phyloP scores from a whole-genome alignment of 2,888 invertebrate genomes.

The Rhagonycha fulva region DNA sequence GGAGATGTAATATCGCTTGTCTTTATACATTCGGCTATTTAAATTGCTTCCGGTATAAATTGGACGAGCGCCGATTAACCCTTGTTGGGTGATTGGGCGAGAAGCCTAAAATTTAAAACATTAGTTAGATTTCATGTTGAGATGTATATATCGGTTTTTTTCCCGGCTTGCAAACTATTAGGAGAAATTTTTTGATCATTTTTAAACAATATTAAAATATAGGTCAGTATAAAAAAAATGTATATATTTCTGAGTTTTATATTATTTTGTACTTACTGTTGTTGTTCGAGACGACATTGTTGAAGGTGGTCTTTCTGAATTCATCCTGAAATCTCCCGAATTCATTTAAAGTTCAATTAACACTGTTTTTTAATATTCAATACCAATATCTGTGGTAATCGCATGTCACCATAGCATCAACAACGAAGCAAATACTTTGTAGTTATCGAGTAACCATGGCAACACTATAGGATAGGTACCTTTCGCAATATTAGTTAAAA shows the following conservation, averaged over 20 bases:
- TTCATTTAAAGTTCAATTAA: neutral
- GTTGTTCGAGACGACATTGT: slow-evolving; percentile 5
- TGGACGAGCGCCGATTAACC: slow-evolving; percentile 34
- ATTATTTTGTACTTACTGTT: neutral
- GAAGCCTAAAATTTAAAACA: slow-evolving; percentile 3
- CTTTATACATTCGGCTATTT: slow-evolving; percentile 37
- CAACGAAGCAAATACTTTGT: neutral
- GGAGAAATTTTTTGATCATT: neutral
- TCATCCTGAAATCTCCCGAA: neutral
- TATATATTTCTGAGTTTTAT: too few species aligned
- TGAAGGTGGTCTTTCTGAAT: slow-evolving; percentile 8
- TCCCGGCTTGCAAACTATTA: too few species aligned
- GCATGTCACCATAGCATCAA: neutral
- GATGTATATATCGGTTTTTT: neutral
- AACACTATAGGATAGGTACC: neutral
- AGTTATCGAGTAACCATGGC: neutral
- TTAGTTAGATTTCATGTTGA: neutral
- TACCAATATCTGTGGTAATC: neutral
- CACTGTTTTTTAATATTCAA: neutral
- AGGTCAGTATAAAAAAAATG: too few species aligned
- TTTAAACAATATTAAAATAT: too few species aligned
- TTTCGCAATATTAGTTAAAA: neutral
- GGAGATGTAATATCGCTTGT: slow-evolving; percentile 32
- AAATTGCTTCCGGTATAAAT: slow-evolving; percentile 27
- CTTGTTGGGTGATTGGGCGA: slow-evolving; percentile 42